These are phyloP conservation scores for Quadriops clusia DNA, from an alignment of 2,888 invertebrate species.

Conservation along the genomic window DNA sequence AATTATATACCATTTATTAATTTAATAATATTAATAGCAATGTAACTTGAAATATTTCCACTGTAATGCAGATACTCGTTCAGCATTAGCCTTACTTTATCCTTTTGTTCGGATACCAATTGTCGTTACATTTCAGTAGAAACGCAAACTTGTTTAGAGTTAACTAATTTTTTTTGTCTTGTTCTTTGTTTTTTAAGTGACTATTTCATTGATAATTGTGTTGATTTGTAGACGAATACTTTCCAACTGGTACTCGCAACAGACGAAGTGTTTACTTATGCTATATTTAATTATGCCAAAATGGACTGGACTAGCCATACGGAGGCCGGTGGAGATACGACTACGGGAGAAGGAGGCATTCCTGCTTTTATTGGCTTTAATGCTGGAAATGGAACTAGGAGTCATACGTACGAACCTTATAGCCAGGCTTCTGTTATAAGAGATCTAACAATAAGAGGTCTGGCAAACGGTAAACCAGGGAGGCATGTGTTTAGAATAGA, in stretches of 20 bases:
- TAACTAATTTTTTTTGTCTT: too few species aligned
- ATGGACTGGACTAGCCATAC: constrained; percentile 87
- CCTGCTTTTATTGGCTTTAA: constrained; percentile 92
- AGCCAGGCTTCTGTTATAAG: constrained; percentile 77
- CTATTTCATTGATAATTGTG: constrained; percentile 1
- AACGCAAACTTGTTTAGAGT: too few species aligned
- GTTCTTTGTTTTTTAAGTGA: neutral
- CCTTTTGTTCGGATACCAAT: too few species aligned
- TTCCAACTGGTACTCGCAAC: constrained; percentile 91
- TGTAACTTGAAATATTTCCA: too few species aligned
- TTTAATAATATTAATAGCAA: too few species aligned
- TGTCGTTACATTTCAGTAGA: too few species aligned
- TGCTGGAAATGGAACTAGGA: constrained; percentile 86
- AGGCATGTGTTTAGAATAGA: constrained; percentile 91
- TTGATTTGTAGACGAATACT: constrained; percentile 65
- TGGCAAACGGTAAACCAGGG: constrained; percentile 79
- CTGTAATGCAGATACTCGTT: too few species aligned
- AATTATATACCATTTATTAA: too few species aligned
- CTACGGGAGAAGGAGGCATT: constrained; percentile 73
- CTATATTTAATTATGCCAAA: constrained; percentile 86
- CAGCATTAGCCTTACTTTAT: too few species aligned
- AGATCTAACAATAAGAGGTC: constrained; percentile 73
- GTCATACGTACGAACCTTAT: constrained; percentile 81
- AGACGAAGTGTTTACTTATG: constrained; percentile 88
- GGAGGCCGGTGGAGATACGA: constrained; percentile 82